Conservation (phyloP, 2,113 vertebrate genomes). For the Eulemur macaco region DNA sequence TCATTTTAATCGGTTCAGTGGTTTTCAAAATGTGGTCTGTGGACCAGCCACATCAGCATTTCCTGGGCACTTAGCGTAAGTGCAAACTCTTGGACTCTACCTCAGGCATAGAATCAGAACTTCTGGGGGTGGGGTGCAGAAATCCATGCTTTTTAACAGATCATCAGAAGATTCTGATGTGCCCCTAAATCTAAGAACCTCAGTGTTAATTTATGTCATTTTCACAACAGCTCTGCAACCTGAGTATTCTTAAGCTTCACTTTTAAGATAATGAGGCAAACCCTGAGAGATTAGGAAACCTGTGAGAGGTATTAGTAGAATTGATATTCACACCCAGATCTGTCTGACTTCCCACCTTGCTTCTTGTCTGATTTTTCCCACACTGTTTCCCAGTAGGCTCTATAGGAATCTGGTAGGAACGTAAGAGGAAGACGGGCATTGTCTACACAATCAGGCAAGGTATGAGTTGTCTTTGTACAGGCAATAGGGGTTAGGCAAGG, state of each 20-base stretch:
- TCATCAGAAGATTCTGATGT: neutral
- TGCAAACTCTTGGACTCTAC: too few species aligned
- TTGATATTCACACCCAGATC: neutral
- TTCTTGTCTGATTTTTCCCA: neutral
- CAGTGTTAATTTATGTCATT: neutral
- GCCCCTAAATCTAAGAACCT: neutral
- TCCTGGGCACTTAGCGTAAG: neutral
- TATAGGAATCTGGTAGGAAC: neutral
- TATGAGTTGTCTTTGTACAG: neutral
- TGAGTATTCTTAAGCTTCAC: neutral
- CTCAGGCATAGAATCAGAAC: neutral
- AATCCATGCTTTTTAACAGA: neutral
- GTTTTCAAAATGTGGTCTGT: neutral
- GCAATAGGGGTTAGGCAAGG: neutral
- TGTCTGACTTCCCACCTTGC: neutral
- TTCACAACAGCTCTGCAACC: neutral
- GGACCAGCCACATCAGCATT: accelerated
- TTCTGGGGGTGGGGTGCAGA: neutral
- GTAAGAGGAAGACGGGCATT: neutral
- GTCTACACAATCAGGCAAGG: neutral
- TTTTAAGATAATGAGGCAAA: neutral
- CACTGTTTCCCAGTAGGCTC: neutral
- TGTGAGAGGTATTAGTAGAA: neutral
- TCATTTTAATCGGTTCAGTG: neutral
- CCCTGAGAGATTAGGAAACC: neutral